phyloP scores from a whole-genome alignment of 1,140 invertebrate species.

The Drosophila sp. region DNA sequence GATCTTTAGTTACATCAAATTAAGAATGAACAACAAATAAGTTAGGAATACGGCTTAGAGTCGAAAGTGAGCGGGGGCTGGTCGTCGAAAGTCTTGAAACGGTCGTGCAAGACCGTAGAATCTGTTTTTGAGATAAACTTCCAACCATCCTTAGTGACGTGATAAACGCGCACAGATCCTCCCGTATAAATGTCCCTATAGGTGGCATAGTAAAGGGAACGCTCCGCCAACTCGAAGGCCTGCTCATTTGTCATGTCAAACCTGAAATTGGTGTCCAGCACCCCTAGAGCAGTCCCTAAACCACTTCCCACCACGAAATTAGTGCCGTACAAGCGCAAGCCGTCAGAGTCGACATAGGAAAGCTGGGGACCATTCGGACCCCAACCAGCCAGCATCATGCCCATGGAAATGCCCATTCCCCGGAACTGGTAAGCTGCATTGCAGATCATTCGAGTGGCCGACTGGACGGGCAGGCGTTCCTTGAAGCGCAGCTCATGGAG shows the following conservation, averaged over 20 bases:
- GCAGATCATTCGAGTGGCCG: conserved; percentile 97
- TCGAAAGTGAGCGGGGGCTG: too few species aligned
- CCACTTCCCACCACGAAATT: conserved; percentile 98
- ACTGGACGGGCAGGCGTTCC: conserved; percentile 91
- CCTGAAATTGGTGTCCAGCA: conserved; percentile 93
- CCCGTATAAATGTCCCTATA: conserved; percentile 85
- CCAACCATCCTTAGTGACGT: neutral
- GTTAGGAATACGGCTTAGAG: too few species aligned
- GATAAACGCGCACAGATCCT: conserved; percentile 7
- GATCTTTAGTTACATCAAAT: too few species aligned
- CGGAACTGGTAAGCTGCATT: conserved; percentile 99
- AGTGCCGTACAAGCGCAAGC: conserved; percentile 93
- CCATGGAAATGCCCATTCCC: conserved; percentile 91
- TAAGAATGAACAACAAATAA: too few species aligned
- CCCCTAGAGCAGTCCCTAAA: conserved; percentile 96
- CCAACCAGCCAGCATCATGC: conserved; percentile 98
- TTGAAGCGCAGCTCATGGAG: conserved; percentile 97
- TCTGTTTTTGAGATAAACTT: conserved; percentile 16
- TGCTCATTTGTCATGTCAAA: conserved; percentile 95
- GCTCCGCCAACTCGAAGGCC: conserved; percentile 94
- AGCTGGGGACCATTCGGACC: conserved; percentile 96
- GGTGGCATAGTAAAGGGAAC: conserved; percentile 98
- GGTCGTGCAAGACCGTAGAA: neutral
- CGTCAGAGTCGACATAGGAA: conserved; percentile 98
- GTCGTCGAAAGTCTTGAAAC: neutral